Percentiles rank a stretch among this genome's conserved stretches.
These are phyloP conservation scores for Seriola aureovittata DNA, from an alignment of 2,113 vertebrate species.

Conservation along the genomic window DNA sequence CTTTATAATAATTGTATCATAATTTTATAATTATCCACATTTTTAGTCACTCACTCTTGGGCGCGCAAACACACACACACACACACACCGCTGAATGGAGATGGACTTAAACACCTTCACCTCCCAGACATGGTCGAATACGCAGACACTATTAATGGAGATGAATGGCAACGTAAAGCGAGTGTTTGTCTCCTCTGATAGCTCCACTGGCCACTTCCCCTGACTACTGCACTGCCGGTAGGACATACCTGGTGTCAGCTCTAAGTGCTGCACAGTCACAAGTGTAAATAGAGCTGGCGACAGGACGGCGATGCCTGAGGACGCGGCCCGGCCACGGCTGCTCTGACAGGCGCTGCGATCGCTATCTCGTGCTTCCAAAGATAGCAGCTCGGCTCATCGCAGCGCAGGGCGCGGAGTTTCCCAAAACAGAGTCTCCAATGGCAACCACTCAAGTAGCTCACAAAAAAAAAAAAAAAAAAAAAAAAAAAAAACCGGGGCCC, in stretches of 20 bases:
- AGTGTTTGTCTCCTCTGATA: constrained; percentile 80
- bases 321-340: constrained; percentile 72
- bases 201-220: constrained; percentile 78
- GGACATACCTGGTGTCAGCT: constrained; percentile 86
- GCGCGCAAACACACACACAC: constrained; percentile 15
- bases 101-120: constrained; percentile 50
- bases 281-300: constrained; percentile 88
- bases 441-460: constrained; percentile 64
- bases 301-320: constrained; percentile 86
- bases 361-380: constrained; percentile 83
- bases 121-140: constrained; percentile 46
- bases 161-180: constrained; percentile 84
- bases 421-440: constrained; percentile 77
- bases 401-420: constrained; percentile 66
- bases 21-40: background rate
- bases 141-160: constrained; percentile 81
- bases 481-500: constrained; percentile 29
- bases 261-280: constrained; percentile 84
- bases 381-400: constrained; percentile 76
- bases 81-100: constrained; percentile 22
- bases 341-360: constrained; percentile 80
- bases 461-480: background rate
- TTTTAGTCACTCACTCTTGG: background rate
- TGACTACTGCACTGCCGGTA: constrained; percentile 81
- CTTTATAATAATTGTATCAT: background rate